Conservation (phyloP, 2,888 invertebrate species). For the Tillus elongatus region DNA sequence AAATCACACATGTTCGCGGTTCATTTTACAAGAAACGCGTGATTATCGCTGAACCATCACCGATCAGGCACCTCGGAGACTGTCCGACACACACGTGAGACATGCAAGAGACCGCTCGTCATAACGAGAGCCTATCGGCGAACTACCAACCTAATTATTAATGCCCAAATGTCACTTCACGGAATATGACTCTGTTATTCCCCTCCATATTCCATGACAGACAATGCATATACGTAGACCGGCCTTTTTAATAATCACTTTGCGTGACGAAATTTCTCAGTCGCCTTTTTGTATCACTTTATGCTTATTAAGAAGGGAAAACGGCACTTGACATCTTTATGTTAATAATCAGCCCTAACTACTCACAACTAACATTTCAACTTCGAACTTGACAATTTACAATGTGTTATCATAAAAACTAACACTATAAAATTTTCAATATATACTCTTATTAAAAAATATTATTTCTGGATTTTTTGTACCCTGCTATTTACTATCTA, state of each 20-base stretch:
- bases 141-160: conserved; percentile 26
- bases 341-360: too few species aligned
- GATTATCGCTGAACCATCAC: too few species aligned
- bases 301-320: too few species aligned
- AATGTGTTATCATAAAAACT: too few species aligned
- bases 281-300: not conserved
- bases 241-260: conserved; percentile 23
- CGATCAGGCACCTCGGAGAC: conserved; percentile 29
- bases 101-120: conserved; percentile 28
- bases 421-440: too few species aligned
- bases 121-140: conserved; percentile 28
- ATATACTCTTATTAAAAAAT: too few species aligned
- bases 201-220: conserved; percentile 27
- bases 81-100: conserved; percentile 29
- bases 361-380: too few species aligned
- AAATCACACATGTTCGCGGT: conserved; percentile 25
- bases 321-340: too few species aligned
- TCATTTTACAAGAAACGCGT: conserved; percentile 7
- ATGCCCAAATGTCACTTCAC: conserved; percentile 32
- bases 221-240: conserved; percentile 18
- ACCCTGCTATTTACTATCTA: too few species aligned
- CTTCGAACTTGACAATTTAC: too few species aligned
- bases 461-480: too few species aligned
- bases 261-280: conserved; percentile 28
- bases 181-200: conserved; percentile 26